phyloP scores from a whole-genome alignment of 2,113 vertebrate species.

The Petromus typicus region DNA sequence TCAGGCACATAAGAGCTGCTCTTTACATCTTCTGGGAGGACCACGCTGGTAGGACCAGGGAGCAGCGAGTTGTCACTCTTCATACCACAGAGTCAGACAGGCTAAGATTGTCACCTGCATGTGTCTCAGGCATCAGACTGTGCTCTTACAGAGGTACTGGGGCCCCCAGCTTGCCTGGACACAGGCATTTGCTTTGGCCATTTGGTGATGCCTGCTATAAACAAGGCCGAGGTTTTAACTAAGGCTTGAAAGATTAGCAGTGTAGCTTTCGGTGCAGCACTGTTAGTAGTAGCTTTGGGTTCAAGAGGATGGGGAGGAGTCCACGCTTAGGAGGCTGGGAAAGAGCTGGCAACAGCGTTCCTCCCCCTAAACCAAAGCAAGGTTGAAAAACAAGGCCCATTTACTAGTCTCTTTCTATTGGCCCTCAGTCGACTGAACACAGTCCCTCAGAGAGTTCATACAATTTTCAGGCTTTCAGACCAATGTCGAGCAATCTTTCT shows the following conservation, averaged over 20 bases:
- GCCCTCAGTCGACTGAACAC: constrained; percentile 72
- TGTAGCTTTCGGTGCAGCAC: neutral
- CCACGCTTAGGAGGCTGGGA: neutral
- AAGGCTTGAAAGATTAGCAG: neutral
- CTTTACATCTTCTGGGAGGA: neutral
- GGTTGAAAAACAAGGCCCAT: neutral
- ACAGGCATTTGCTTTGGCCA: neutral
- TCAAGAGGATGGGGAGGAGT: neutral
- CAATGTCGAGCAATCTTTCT: constrained; percentile 61
- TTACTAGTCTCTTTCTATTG: constrained; percentile 73
- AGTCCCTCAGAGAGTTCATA: constrained; percentile 70
- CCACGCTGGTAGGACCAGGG: neutral
- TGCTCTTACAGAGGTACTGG: neutral
- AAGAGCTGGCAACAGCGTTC: neutral
- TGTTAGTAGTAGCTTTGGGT: neutral
- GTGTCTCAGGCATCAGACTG: neutral
- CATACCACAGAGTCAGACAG: neutral
- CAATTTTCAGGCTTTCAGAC: constrained; percentile 65
- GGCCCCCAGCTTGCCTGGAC: neutral
- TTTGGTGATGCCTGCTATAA: constrained; percentile 26
- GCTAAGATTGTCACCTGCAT: neutral
- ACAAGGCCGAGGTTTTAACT: constrained; percentile 56
- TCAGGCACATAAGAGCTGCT: neutral
- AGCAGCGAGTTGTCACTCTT: neutral
- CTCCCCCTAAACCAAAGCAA: constrained; percentile 32